Base-by-base conservation (phyloP, 2,888 invertebrate species). In the Oscheius onirici region DNA sequence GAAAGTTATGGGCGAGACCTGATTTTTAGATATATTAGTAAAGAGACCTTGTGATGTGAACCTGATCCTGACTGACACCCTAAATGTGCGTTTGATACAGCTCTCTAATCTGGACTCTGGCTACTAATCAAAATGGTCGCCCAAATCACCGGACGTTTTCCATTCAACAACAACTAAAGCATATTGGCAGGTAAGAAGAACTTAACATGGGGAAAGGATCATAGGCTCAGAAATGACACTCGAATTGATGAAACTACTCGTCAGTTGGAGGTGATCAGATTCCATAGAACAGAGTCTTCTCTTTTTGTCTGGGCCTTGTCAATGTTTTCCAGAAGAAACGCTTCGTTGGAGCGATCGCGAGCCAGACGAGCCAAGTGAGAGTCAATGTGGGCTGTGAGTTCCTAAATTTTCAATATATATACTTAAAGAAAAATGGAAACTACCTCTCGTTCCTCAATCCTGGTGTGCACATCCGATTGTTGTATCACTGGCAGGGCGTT, bases 301-400 rank as follows among this genome's bases (percentile, higher is more conserved):
- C 63, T 63, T 24, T 49, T 63, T 20, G 44, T 49, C 63, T 63
- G 20, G 1, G 44, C 46, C 26, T 49, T 63, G 49, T 63, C 63
- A 24, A 63, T 15, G 49, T 63, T 63, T 28, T 63, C 63, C 49
- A 63, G 17, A 63, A 63, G 63, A 28, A 63, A 63, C 6, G 46
- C 46, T 28, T 63, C 63, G 49, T 63, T 63, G 49, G 63, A 22
- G 24, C 63, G 63, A 63, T 63, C 63, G 49, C 63, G 63, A 49
- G 63, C 46, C n/a, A 63, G 49, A 49, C 63, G 46, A 49, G 63
- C 63, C n/a, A 63, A 3, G 49, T 63, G 63, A 46, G 49, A 15
- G 49, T 63, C 63, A 49, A 63, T 46, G 63, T 49, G 49, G 63
- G 63, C 13, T n/a, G 63, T 63, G 34, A 63, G 49, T 26, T 63